phyloP scores from a whole-genome alignment of 2,797 vertebrate species.

The Mastacembelus armatus region DNA sequence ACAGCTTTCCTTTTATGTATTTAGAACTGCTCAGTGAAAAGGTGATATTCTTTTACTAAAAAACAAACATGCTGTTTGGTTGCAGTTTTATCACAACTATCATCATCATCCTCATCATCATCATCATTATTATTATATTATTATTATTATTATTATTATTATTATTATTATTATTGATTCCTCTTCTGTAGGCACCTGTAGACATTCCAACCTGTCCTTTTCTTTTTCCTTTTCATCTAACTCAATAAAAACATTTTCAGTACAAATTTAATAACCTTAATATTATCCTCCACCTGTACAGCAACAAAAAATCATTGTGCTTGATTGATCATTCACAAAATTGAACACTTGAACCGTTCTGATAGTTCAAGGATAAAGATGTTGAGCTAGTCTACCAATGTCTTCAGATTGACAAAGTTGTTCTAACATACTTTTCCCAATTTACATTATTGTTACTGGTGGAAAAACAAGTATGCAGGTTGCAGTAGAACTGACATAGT shows the following conservation, averaged over 20 bases:
- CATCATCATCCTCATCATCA: no score
- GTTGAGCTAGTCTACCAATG: slow-evolving; percentile 8
- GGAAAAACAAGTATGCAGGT: slow-evolving; percentile 21
- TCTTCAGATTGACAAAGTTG: slow-evolving; percentile 6
- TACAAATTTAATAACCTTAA: slow-evolving; percentile 32
- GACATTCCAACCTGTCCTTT: slow-evolving; percentile 7
- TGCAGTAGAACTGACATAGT: slow-evolving; percentile 16
- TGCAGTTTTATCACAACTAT: slow-evolving; percentile 35
- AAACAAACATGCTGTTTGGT: slow-evolving; percentile 51
- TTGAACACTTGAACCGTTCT: slow-evolving; percentile 26
- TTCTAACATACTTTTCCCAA: slow-evolving; percentile 12
- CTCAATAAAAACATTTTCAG: slow-evolving; percentile 38
- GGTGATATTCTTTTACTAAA: slow-evolving; percentile 50
- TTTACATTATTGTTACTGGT: slow-evolving; percentile 18
- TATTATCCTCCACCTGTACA: slow-evolving; percentile 39
- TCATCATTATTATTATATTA: no score
- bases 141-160: no score
- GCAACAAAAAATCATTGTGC: slow-evolving; percentile 36
- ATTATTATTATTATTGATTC: slow-evolving; percentile 50
- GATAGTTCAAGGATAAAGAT: slow-evolving; percentile 26
- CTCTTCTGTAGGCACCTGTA: slow-evolving; percentile 1
- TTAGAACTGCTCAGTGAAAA: slow-evolving; percentile 39
- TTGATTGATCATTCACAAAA: slow-evolving; percentile 54
- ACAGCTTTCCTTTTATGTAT: slow-evolving; percentile 39
- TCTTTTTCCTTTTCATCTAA: slow-evolving; percentile 15